Percentiles rank a stretch among this genome's conserved stretches.
Evolutionary conservation across 1,140 invertebrate genomes (phyloP).

Genomic region (Temnothorax nylanderi): DNA sequence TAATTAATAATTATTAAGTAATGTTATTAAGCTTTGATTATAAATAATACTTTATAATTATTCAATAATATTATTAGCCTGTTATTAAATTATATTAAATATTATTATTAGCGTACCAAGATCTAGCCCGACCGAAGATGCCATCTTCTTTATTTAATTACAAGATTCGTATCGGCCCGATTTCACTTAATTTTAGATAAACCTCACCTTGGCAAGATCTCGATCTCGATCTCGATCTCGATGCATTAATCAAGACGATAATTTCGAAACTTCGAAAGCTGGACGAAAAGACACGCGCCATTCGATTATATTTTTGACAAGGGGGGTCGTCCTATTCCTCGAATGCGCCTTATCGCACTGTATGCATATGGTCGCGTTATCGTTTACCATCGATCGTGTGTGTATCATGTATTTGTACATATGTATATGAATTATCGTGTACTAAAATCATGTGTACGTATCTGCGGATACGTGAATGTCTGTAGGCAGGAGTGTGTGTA

Average conservation of each 20-base stretch:
- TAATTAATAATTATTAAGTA: too few relatives aligned
- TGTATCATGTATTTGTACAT: not conserved
- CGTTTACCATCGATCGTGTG: not conserved
- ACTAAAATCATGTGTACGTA: not conserved
- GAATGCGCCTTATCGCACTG: not conserved
- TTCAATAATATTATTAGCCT: too few relatives aligned
- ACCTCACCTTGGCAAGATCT: too few relatives aligned
- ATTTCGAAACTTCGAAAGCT: not conserved
- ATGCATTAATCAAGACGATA: not conserved
- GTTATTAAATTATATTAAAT: too few relatives aligned
- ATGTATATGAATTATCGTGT: not conserved
- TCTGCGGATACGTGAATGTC: not conserved
- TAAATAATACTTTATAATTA: too few relatives aligned
- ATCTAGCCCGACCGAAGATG: too few relatives aligned
- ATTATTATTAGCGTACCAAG: too few relatives aligned
- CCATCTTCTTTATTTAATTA: too few relatives aligned
- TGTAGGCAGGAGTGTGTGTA: not conserved
- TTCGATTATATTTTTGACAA: not conserved
- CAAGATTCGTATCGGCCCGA: too few relatives aligned
- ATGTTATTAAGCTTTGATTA: too few relatives aligned
- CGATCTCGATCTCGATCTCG: not conserved
- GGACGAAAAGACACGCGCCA: not conserved
- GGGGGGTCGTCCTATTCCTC: not conserved
- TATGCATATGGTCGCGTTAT: not conserved
- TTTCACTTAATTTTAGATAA: constrained; percentile 1